These are phyloP conservation scores for Spondyliosoma cantharus DNA, from an alignment of 2,797 vertebrate species.

Conservation along the genomic window DNA sequence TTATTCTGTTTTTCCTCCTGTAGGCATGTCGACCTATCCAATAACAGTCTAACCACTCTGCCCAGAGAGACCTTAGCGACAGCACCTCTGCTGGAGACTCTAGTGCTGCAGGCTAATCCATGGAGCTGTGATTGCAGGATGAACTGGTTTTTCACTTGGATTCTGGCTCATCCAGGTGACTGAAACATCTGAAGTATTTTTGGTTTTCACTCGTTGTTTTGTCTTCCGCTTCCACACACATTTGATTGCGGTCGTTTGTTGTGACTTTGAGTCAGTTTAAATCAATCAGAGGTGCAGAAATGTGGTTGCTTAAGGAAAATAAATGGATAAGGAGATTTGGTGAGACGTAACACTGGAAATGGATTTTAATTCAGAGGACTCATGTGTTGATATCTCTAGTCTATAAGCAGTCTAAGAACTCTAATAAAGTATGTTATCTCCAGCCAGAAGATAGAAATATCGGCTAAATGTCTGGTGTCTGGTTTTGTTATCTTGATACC, in stretches of 20 bases:
- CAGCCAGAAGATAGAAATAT: slow-evolving; percentile 19
- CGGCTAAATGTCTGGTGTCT: slow-evolving; percentile 24
- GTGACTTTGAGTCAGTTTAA: slow-evolving; percentile 2
- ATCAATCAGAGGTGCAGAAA: background rate
- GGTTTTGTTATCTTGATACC: slow-evolving; percentile 42
- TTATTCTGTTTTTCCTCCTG: slow-evolving; percentile 57
- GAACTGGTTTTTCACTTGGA: slow-evolving; percentile 89
- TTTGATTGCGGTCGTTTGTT: background rate
- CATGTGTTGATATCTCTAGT: slow-evolving; percentile 20
- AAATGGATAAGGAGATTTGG: slow-evolving; percentile 1
- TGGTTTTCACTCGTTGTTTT: slow-evolving; percentile 28
- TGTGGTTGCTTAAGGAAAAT: background rate
- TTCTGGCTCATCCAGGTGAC: slow-evolving; percentile 85
- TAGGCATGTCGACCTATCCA: slow-evolving; percentile 93
- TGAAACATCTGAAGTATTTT: background rate
- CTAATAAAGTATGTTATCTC: slow-evolving; percentile 11
- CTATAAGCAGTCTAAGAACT: slow-evolving; percentile 1
- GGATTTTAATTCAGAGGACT: background rate
- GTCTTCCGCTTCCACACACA: background rate
- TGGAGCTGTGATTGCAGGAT: slow-evolving; percentile 93
- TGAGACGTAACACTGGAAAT: background rate
- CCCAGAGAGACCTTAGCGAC: slow-evolving; percentile 80
- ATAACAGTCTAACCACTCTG: slow-evolving; percentile 88
- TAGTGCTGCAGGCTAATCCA: slow-evolving; percentile 90
- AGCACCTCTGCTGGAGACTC: slow-evolving; percentile 89